A percentile compares a stretch with the other conserved stretches of the same genome.
phyloP scores from a whole-genome alignment of 2,113 vertebrate genomes.

The Asarcornis scutulata region DNA sequence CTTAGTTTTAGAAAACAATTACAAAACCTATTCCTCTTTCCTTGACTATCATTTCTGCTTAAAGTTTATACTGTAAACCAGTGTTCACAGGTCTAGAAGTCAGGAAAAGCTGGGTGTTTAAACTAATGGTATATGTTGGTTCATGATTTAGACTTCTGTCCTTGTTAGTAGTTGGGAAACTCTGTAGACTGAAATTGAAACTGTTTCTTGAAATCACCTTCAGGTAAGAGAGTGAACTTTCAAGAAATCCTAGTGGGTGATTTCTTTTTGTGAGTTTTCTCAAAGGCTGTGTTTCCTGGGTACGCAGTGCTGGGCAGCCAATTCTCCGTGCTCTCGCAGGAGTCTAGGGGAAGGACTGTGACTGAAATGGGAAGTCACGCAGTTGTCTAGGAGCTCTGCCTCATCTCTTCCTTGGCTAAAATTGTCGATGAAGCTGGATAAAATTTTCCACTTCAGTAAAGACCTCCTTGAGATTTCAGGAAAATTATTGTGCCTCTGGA shows the following conservation, averaged over 20 bases:
- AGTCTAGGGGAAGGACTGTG: rapidly evolving
- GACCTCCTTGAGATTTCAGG: background rate
- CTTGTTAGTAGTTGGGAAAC: background rate
- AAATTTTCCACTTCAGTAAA: background rate
- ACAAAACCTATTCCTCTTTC: background rate
- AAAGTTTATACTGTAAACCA: background rate
- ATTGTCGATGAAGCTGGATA: background rate
- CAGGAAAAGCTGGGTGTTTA: background rate
- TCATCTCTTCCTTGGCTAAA: background rate
- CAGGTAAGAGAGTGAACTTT: background rate
- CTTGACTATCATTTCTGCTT: background rate
- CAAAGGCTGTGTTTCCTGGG: rapidly evolving
- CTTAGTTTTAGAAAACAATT: background rate
- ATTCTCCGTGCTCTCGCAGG: background rate
- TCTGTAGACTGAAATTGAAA: background rate
- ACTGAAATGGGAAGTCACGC: background rate
- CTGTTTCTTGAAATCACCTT: background rate
- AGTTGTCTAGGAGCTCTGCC: background rate
- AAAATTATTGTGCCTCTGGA: background rate
- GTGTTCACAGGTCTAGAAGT: background rate
- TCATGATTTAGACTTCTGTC: background rate
- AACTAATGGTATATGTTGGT: background rate
- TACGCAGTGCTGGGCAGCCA: background rate
- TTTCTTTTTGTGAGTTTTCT: background rate
- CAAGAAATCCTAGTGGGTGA: no score